Evolutionary conservation across 2,797 vertebrate species (phyloP).

Genomic region (Dicrostonyx torquatus): DNA sequence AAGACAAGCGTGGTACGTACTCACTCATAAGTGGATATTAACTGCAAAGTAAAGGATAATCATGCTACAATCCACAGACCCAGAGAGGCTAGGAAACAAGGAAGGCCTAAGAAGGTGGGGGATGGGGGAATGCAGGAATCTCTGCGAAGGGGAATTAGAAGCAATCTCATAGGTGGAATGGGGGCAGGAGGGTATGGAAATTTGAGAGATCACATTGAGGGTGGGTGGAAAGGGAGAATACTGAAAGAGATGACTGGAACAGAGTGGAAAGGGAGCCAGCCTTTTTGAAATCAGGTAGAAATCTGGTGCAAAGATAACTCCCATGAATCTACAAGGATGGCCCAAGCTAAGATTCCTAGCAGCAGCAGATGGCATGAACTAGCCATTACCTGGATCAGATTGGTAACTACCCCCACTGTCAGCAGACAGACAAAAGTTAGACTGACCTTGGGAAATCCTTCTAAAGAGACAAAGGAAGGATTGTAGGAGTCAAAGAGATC

Average conservation of each 20-base stretch:
- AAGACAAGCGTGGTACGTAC: background rate
- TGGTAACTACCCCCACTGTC: background rate
- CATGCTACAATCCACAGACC: background rate
- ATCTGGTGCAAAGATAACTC: background rate
- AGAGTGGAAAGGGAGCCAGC: too few species aligned
- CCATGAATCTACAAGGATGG: background rate
- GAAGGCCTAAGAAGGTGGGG: background rate
- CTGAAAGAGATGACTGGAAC: background rate
- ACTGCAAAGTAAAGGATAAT: background rate
- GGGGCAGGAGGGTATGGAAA: background rate
- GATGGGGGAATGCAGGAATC: background rate
- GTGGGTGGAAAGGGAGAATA: background rate
- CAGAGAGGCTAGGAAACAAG: background rate
- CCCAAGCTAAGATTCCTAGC: background rate
- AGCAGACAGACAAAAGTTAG: background rate
- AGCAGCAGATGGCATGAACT: background rate
- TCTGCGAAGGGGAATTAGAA: background rate
- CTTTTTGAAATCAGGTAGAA: background rate
- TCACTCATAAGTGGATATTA: background rate
- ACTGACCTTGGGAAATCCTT: background rate
- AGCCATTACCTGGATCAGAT: background rate
- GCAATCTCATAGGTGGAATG: background rate
- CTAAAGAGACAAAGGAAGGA: background rate
- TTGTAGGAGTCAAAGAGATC: background rate
- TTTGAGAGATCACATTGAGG: background rate